Base-by-base conservation (phyloP, 2,888 invertebrate genomes). In the Willowsia nigromaculata region DNA sequence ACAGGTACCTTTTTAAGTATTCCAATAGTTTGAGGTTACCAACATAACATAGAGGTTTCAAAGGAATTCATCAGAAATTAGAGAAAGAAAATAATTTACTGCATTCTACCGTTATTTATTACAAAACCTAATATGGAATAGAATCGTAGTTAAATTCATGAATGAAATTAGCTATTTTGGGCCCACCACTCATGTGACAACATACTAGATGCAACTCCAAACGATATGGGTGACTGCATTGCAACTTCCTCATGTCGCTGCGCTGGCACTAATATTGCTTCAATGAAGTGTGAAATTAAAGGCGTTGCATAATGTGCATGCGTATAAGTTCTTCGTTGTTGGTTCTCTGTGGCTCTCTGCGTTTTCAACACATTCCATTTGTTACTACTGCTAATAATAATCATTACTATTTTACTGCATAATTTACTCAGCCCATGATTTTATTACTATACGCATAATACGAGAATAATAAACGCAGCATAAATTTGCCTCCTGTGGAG, bases 271-370 rank as follows among this genome's bases (percentile, higher is more conserved):
- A 13, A n/a, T 33, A 11, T 3, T 6, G 15, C 33, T 15, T 33
- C 37, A 65, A 37, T 65, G n/a, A 65, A 65, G 37, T 65, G 33
- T 65, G 65, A 65, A 4, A 65, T 37, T 65, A 33, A 33, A n/a
- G 33, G 37, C n/a, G 65, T 37, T 65, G 7, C 65, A 37, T 65
- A 56, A 11, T 27, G 11, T 37, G 18, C 18, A n/a, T n/a, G n/a
- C n/a, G n/a, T n/a, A n/a, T n/a, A n/a, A n/a, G n/a, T n/a, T n/a
- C n/a, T n/a, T n/a, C n/a, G n/a, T n/a, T n/a, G n/a, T n/a, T n/a
- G n/a, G n/a, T n/a, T n/a, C 11, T n/a, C 18, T 56, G 25, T 22
- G 22, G 9, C 56, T 25, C 4, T 6, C 56, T 25, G n/a, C 22
- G 5, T 22, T n/a, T 25, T 56, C 25, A 22, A 7, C 6, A 22